Evolutionary conservation across 2,888 invertebrate genomes (phyloP), one percentile per base, ranked within the genome.

Genomic region (Acleris literana): DNA sequence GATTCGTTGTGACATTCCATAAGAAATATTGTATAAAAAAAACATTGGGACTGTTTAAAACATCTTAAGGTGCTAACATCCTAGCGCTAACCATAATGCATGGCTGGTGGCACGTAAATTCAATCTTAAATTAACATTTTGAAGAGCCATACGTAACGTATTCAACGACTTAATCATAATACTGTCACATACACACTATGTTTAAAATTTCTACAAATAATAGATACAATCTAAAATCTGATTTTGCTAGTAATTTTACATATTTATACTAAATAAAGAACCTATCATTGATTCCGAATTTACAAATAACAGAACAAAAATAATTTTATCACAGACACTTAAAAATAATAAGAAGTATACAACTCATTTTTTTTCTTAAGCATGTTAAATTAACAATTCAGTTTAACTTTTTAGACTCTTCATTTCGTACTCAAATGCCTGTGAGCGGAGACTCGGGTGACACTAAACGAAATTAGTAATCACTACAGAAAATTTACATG

Each of bases 401-500:
- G 39, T 29, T 48, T 25, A 16, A 44, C 18, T 67, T 39, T 39
- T 39, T 13, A 64, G 11, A 46, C 43, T 25, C 43, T 51, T 48
- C 5, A 61, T 57, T 60, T 51, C 13, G 43, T 55, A 46, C 59
- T 25, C 33, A 57, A 68, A 71, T 69, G 69, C 69, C 67, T 70
- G 67, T 63, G 43, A 55, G 68, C 70, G 20, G 44, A 44, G 39
- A 52, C 68, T 73, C 65, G 72, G 70, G 74, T 76, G 75, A 75
- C 73, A 76, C 69, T 74, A 75, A 71, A 69, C 64, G 65, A 69
- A 75, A 77, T 61, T 16, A 77, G 72, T 75, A 81, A 80, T 76
- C 77, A 81, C 79, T 82, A 81, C 79, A 80, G 79, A 80, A 76
- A 79, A 74, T 81, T 81, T 80, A 84, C 79, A 79, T 89, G 76